These are phyloP conservation scores for Isaurus tuberculatus DNA, from an alignment of 92 coral and sea anemone genomes.

Conservation along the genomic window DNA sequence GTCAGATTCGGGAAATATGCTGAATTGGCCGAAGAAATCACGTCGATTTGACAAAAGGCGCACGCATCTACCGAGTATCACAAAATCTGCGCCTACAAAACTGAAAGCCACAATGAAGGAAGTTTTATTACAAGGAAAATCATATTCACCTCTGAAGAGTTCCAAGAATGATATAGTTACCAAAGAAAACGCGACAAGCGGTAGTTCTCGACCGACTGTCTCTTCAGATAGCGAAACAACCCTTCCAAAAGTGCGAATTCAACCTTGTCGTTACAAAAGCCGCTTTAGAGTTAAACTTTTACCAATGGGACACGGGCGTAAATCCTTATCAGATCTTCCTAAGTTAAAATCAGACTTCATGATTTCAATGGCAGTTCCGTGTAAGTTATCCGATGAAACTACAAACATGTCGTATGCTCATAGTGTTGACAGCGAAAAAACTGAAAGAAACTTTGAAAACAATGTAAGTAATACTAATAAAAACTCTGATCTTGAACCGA, in stretches of 20 bases:
- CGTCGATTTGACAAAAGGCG: conserved; percentile 15
- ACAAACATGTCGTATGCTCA: neutral
- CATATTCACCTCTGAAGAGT: neutral
- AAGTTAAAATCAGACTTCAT: neutral
- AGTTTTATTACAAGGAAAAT: conserved; percentile 9
- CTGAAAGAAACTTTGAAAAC: neutral
- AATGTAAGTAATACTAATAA: neutral
- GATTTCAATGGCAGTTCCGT: conserved; percentile 46
- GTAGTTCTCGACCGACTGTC: neutral
- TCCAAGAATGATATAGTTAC: neutral
- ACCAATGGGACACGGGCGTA: conserved; percentile 59
- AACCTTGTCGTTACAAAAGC: conserved; percentile 55
- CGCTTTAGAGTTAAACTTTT: conserved; percentile 64
- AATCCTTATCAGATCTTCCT: conserved; percentile 58
- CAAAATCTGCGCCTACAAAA: neutral
- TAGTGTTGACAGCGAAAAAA: neutral
- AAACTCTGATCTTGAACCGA: neutral
- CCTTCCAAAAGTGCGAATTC: neutral
- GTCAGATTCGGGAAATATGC: neutral
- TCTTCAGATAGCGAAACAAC: no score
- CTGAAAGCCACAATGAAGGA: neutral
- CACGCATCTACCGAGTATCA: neutral
- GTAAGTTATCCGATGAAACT: conserved; percentile 2
- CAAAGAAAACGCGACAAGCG: neutral
- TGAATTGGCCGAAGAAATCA: neutral